Conservation (phyloP, 2,888 invertebrate genomes). For the Unio pictorum region DNA sequence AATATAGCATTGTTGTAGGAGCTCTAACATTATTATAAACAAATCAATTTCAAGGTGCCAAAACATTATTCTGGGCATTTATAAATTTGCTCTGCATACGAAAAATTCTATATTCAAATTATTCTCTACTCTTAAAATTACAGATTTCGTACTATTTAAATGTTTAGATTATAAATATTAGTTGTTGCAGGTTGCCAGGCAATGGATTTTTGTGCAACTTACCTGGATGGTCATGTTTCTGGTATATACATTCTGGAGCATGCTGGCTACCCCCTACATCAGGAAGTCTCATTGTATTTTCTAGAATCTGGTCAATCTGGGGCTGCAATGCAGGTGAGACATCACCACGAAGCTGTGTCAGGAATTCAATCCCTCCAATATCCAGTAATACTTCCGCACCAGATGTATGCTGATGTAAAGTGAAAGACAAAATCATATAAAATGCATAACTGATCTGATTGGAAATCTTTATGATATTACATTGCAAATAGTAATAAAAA, state of each 20-base stretch:
- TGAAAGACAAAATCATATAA: constrained; percentile 1
- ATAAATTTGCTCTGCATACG: too few relatives aligned
- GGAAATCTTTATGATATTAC: neutral
- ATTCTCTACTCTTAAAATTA: too few relatives aligned
- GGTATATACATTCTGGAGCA: constrained; percentile 64
- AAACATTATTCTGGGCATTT: too few relatives aligned
- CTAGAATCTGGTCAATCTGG: constrained; percentile 64
- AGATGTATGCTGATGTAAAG: constrained; percentile 59
- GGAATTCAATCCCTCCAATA: constrained; percentile 68
- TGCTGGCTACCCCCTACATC: constrained; percentile 43
- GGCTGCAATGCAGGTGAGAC: constrained; percentile 51
- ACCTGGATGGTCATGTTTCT: constrained; percentile 54
- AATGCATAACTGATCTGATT: neutral
- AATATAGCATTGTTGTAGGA: too few relatives aligned
- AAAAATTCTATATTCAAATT: too few relatives aligned
- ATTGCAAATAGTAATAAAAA: too few relatives aligned
- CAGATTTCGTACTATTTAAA: too few relatives aligned
- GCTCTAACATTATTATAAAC: too few relatives aligned
- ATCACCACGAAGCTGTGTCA: constrained; percentile 63
- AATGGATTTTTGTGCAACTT: constrained; percentile 2
- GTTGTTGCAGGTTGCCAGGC: neutral
- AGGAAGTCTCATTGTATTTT: constrained; percentile 65
- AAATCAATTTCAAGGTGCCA: too few relatives aligned
- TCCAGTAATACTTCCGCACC: constrained; percentile 63
- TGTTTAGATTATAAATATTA: neutral